Evolutionary conservation across 2,113 vertebrate genomes (phyloP).

Genomic region (Hippocampus mohnikei): DNA sequence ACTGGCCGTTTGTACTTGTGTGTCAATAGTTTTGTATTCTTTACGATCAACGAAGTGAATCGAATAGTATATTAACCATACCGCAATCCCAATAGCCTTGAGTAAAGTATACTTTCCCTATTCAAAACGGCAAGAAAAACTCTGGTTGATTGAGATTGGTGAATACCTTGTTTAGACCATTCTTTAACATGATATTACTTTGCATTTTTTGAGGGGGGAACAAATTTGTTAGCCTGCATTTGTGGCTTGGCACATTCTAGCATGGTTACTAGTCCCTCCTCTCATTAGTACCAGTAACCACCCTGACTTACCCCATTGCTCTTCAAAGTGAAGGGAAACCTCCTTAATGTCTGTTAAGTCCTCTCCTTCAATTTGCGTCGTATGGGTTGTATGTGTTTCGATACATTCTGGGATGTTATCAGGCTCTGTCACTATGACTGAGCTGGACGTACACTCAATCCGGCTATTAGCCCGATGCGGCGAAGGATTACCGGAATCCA

Average conservation of each 20-base stretch:
- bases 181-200: background rate
- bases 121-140: background rate
- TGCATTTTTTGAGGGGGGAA: background rate
- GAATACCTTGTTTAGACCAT: background rate
- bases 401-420: background rate
- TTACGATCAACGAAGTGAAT: background rate
- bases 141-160: background rate
- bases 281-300: background rate
- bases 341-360: constrained; percentile 2
- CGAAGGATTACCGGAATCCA: background rate
- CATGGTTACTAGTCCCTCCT: background rate
- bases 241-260: background rate
- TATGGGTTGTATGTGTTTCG: background rate
- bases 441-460: background rate
- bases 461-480: background rate
- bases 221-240: background rate
- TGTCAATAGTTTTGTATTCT: background rate
- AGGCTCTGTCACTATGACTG: background rate
- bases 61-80: background rate
- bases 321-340: constrained; percentile 8
- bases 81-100: background rate
- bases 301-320: constrained; percentile 8
- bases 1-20: background rate
- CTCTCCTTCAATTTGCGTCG: background rate
- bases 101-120: background rate